phyloP scores from a whole-genome alignment of 2,113 vertebrate genomes.

The Eupsittula cactorum region DNA sequence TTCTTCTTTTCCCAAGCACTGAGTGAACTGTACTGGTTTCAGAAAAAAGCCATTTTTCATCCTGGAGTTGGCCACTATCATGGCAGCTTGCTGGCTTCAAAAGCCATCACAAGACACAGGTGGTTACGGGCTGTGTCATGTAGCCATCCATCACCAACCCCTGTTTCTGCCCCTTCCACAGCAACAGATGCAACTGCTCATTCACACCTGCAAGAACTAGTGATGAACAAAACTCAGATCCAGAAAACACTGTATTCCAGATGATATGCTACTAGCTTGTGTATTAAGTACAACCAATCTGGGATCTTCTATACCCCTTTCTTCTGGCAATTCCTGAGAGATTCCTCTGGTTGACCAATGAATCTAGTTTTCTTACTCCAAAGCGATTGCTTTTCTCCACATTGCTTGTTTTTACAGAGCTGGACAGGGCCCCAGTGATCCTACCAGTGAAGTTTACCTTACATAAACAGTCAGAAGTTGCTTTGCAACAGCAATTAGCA shows the following conservation, averaged over 20 bases:
- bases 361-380: background rate
- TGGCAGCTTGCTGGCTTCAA: background rate
- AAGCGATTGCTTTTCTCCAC: background rate
- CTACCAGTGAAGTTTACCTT: background rate
- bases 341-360: background rate
- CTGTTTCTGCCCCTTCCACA: background rate
- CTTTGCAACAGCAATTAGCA: background rate
- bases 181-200: background rate
- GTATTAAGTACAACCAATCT: background rate
- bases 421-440: background rate
- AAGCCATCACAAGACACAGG: background rate
- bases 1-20: background rate
- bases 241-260: background rate
- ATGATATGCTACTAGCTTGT: background rate
- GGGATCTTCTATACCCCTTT: background rate
- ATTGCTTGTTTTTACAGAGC: rapidly evolving
- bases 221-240: background rate
- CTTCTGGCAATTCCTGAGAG: background rate
- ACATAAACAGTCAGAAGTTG: rapidly evolving
- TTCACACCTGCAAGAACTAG: background rate
- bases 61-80: background rate
- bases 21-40: background rate
- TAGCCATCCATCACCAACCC: background rate
- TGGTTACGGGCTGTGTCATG: background rate
- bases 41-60: background rate